phyloP scores from a whole-genome alignment of 2,888 invertebrate species.

The Drosophila nr. medialis region DNA sequence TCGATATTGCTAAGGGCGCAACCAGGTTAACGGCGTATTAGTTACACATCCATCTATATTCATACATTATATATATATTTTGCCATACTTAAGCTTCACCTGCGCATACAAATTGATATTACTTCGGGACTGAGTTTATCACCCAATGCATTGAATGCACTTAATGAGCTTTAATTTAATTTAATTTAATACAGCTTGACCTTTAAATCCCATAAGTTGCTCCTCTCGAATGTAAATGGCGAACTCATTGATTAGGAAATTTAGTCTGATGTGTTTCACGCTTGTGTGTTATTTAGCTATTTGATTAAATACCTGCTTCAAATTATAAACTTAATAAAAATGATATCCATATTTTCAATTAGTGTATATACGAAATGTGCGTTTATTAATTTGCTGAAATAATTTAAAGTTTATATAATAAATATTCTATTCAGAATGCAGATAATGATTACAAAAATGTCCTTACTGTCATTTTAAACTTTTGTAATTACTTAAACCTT shows the following conservation, averaged over 20 bases:
- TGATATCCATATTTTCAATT: not conserved
- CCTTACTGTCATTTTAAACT: not conserved
- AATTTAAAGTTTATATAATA: not conserved
- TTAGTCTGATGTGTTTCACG: not conserved
- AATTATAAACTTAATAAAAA: not conserved
- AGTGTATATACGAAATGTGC: not conserved
- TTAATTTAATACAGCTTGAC: conserved; percentile 8
- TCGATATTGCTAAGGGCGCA: conserved; percentile 24
- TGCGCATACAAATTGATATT: conserved; percentile 2
- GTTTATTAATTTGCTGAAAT: not conserved
- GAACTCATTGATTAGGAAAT: not conserved
- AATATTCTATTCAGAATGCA: not conserved
- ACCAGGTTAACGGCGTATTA: not conserved
- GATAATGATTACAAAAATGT: not conserved
- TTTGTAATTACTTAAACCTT: not conserved
- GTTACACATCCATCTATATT: not conserved
- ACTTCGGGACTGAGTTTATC: not conserved
- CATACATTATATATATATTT: not conserved
- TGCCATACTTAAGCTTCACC: not conserved
- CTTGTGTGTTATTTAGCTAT: not conserved
- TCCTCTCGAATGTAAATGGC: too few species aligned
- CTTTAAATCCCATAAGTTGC: not conserved
- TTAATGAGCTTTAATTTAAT: conserved; percentile 7
- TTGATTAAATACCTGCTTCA: not conserved
- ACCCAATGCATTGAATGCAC: conserved; percentile 13